Percentiles rank a stretch among this genome's conserved stretches.
These are phyloP conservation scores for Porites divaricata DNA, from an alignment of 92 coral and sea anemone genomes.

Conservation along the genomic window DNA sequence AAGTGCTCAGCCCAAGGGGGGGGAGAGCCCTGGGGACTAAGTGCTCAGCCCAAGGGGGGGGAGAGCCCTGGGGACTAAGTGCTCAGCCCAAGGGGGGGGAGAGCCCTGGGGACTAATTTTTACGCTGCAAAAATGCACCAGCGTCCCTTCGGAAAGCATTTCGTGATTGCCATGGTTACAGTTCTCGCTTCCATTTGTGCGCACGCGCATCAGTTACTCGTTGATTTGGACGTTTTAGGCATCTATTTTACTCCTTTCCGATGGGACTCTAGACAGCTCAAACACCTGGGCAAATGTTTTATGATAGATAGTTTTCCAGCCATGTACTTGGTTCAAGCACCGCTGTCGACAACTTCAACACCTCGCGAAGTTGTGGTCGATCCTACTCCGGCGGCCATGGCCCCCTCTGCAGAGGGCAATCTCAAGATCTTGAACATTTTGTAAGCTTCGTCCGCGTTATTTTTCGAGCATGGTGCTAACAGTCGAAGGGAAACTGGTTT, in stretches of 20 bases:
- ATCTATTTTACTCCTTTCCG: conserved; percentile 12
- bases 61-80: no score
- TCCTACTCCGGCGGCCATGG: conserved; percentile 40
- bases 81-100: no score
- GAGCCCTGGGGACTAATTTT: background rate
- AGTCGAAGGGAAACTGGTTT: background rate
- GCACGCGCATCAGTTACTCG: background rate
- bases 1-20: no score
- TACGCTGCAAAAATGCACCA: no score
- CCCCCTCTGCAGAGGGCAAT: conserved; percentile 85
- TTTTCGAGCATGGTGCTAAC: background rate
- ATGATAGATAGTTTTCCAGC: conserved; percentile 34
- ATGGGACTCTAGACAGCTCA: conserved; percentile 37
- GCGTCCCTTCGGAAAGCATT: background rate
- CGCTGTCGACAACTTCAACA: conserved; percentile 75
- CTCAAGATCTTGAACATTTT: conserved; percentile 70
- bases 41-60: no score
- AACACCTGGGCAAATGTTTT: conserved; percentile 24
- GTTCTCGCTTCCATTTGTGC: background rate
- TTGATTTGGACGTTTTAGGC: background rate
- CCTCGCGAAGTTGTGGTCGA: conserved; percentile 70
- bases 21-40: no score
- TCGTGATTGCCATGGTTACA: conserved; percentile 8
- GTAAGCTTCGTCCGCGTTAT: conserved; percentile 43
- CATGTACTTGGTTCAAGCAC: conserved; percentile 94